These are phyloP conservation scores for Caenorhabditis sp. DNA, from an alignment of 2,888 invertebrate genomes.

Conservation along the genomic window DNA sequence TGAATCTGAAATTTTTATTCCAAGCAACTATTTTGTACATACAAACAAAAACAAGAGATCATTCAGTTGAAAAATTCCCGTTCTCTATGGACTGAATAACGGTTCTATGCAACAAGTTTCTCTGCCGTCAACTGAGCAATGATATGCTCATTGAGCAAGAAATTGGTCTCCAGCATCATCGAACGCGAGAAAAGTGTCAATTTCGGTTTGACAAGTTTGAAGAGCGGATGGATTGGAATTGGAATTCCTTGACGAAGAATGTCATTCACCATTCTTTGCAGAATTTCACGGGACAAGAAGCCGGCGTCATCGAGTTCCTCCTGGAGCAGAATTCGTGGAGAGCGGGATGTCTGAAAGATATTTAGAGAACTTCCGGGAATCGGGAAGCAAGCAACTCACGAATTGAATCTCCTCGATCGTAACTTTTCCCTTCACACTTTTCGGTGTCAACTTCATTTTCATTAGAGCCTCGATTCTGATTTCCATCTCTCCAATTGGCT, in stretches of 20 bases:
- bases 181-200: slow-evolving; percentile 79
- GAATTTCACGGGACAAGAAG: slow-evolving; percentile 80
- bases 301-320: slow-evolving; percentile 82
- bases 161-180: slow-evolving; percentile 80
- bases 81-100: neutral
- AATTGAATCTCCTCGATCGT: slow-evolving; percentile 79
- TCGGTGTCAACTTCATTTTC: slow-evolving; percentile 80
- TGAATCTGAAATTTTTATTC: slow-evolving; percentile 6
- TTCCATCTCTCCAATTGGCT: slow-evolving; percentile 74
- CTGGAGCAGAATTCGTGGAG: slow-evolving; percentile 80
- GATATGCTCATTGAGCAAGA: slow-evolving; percentile 79
- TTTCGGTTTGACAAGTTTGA: slow-evolving; percentile 80
- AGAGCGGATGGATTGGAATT: slow-evolving; percentile 82
- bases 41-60: slow-evolving; percentile 31
- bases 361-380: neutral
- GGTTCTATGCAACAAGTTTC: slow-evolving; percentile 55
- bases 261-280: slow-evolving; percentile 79
- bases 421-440: slow-evolving; percentile 80
- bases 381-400: slow-evolving; percentile 58
- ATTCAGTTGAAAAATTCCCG: slow-evolving; percentile 15
- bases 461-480: slow-evolving; percentile 78
- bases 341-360: slow-evolving; percentile 73
- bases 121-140: slow-evolving; percentile 78
- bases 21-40: slow-evolving; percentile 27
- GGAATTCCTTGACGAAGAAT: slow-evolving; percentile 81